Evolutionary conservation across 2,888 invertebrate species (phyloP), one percentile per base, ranked within the genome.

Genomic region (Epiblema foenella): DNA sequence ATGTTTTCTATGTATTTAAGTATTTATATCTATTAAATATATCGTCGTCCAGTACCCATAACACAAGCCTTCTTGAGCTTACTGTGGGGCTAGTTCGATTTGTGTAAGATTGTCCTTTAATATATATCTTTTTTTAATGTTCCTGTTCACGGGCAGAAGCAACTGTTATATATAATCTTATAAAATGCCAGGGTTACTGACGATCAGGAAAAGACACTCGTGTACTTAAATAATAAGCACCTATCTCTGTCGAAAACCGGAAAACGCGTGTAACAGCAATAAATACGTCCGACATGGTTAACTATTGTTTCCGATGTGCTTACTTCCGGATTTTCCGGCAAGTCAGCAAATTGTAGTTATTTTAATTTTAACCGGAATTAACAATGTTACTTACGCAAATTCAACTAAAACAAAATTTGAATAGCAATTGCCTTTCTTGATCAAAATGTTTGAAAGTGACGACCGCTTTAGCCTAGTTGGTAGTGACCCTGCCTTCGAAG

Each of bases 141-240:
- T n/a, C n/a, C n/a, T n/a, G n/a, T n/a, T n/a, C n/a, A n/a, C n/a
- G n/a, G n/a, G n/a, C n/a, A n/a, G n/a, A n/a, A n/a, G n/a, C n/a
- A n/a, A n/a, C n/a, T n/a, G n/a, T n/a, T n/a, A n/a, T 49, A 33
- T 33, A 49, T 33, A 62, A 33, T 49, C 33, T 9, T 17, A 5
- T 17, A 63, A n/a, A 63, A 63, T 51, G 52, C 37, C 51, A 52
- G 39, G 63, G 52, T 20, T 10, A 2, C 20, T 37, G 63, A 52
- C 52, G 63, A 33, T 1, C 63, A 37, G 57, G 56, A 57, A 63
- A 46, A 37, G 42, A 5, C 15, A 15, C 56, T 52, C 18, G 20
- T 10, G 18, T 52, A n/a, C n/a, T n/a, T n/a, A 20, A 37, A n/a
- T 67, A 67, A 58, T 66, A 58, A 58, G 65, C 29, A 49, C 42